Evolutionary conservation across 2,888 invertebrate genomes (phyloP).

Genomic region (Epiblema foenella): DNA sequence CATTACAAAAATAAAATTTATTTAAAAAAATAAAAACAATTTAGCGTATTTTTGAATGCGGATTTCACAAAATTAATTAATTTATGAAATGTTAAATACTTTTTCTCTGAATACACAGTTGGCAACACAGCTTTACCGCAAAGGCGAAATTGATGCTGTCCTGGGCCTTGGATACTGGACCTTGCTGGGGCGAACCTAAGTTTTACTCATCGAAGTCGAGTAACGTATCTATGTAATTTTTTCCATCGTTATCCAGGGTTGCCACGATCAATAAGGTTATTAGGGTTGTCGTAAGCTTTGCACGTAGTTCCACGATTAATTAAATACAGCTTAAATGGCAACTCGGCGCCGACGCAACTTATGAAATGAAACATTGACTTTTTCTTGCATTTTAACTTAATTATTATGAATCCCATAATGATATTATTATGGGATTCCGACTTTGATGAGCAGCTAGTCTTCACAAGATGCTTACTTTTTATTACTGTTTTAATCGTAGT

Average conservation of each 20-base stretch:
- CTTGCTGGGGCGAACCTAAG: not conserved
- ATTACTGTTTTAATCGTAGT: not conserved
- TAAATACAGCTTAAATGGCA: conserved; percentile 43
- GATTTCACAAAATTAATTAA: too few relatives aligned
- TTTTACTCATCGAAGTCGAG: not conserved
- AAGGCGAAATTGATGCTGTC: too few relatives aligned
- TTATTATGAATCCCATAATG: conserved; percentile 38
- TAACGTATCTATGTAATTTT: conserved; percentile 17
- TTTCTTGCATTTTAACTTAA: conserved; percentile 24
- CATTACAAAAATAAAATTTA: too few relatives aligned
- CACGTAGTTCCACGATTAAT: conserved; percentile 40
- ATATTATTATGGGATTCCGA: conserved; percentile 30
- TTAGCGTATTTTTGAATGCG: too few relatives aligned
- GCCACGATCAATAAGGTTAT: conserved; percentile 14
- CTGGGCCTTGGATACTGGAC: too few relatives aligned
- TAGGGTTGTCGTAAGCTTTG: conserved; percentile 31
- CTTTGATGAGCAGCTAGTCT: conserved; percentile 14
- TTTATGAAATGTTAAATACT: too few relatives aligned
- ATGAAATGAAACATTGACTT: conserved; percentile 29
- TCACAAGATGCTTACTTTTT: conserved; percentile 21
- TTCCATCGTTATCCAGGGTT: conserved; percentile 24
- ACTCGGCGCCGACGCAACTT: conserved; percentile 20
- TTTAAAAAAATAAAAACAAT: too few relatives aligned
- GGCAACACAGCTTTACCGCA: too few relatives aligned
- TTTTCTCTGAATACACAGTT: too few relatives aligned